These are phyloP conservation scores for Geopemphigus sp. DNA, from an alignment of 1,140 invertebrate genomes.

Conservation along the genomic window DNA sequence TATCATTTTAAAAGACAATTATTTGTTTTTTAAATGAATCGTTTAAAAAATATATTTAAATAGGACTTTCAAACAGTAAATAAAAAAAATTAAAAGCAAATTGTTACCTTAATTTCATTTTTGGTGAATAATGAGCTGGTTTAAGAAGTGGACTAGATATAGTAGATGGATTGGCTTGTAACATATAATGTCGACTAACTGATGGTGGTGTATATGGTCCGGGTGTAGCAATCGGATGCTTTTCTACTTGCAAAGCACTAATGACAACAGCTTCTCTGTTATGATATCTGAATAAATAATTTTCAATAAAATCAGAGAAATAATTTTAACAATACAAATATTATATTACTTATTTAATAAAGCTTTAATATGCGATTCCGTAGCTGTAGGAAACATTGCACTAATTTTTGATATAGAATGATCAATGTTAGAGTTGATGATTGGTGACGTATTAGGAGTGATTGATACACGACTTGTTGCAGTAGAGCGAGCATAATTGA, in stretches of 20 bases:
- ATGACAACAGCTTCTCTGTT: conserved; percentile 89
- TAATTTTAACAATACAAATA: background rate
- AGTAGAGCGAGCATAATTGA: conserved; percentile 57
- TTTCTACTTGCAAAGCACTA: conserved; percentile 88
- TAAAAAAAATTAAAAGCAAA: background rate
- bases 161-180: conserved; percentile 55
- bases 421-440: conserved; percentile 58
- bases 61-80: too few species aligned
- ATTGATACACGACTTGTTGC: conserved; percentile 57
- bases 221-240: conserved; percentile 82
- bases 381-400: conserved; percentile 87
- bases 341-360: conserved; percentile 77
- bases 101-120: conserved; percentile 84
- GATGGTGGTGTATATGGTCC: conserved; percentile 64
- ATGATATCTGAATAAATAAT: conserved; percentile 68
- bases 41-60: too few species aligned
- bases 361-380: conserved; percentile 81
- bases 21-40: too few species aligned
- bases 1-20: too few species aligned
- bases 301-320: background rate
- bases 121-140: conserved; percentile 76
- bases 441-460: conserved; percentile 56
- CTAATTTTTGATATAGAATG: conserved; percentile 76
- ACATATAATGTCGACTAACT: conserved; percentile 38
- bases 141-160: conserved; percentile 57